A percentile compares a stretch with the other conserved stretches of the same genome.
Evolutionary conservation across 2,797 vertebrate genomes (phyloP).

Genomic region (Coranthus polyacanthus): DNA sequence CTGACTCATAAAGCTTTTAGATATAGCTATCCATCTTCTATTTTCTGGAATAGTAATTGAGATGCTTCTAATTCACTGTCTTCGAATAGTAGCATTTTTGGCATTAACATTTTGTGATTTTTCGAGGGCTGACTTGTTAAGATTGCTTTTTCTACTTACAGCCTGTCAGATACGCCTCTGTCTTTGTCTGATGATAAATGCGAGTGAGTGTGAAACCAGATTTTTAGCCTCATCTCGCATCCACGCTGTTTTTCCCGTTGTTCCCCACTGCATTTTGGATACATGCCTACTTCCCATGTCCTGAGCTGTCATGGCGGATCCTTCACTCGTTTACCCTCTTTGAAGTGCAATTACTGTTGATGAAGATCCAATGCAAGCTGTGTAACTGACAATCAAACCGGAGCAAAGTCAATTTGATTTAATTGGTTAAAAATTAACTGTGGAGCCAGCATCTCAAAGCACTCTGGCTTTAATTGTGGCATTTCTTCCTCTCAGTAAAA

Average conservation of each 20-base stretch:
- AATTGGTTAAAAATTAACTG: conserved; percentile 70
- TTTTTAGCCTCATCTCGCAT: conserved; percentile 50
- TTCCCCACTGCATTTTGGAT: conserved; percentile 38
- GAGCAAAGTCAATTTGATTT: conserved; percentile 71
- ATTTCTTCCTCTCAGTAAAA: conserved; percentile 37
- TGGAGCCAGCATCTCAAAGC: conserved; percentile 45
- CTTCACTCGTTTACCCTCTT: conserved; percentile 53
- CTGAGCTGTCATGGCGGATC: conserved; percentile 53
- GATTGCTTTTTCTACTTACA: conserved; percentile 52
- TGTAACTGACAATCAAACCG: conserved; percentile 70
- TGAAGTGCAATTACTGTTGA: conserved; percentile 71
- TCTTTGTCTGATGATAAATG: conserved; percentile 36
- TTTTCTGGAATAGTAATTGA: conserved; percentile 30
- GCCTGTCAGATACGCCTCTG: conserved; percentile 49
- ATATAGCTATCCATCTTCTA: conserved; percentile 28
- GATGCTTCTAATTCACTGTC: conserved; percentile 45
- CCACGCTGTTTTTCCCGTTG: neutral
- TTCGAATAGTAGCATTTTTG: conserved; percentile 45
- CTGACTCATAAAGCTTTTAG: conserved; percentile 49
- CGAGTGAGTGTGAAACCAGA: conserved; percentile 42
- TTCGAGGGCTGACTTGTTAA: conserved; percentile 49
- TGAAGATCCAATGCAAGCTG: conserved; percentile 68
- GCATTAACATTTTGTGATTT: conserved; percentile 42
- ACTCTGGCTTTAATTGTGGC: conserved; percentile 39
- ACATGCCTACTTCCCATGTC: conserved; percentile 44